Conservation (phyloP, 2,888 invertebrate species). For the Euplagia quadripunctaria region DNA sequence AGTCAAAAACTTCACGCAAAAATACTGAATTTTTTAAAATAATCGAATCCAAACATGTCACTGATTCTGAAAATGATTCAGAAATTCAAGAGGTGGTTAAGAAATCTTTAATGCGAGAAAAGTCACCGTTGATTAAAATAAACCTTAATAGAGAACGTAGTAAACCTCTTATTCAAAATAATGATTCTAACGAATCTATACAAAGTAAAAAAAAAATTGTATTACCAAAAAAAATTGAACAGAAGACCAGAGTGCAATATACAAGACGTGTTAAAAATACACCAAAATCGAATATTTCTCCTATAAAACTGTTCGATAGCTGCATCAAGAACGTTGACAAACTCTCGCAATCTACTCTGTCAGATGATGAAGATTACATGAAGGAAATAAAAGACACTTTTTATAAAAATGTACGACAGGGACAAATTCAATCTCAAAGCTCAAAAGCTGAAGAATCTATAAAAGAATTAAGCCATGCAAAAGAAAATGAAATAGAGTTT, state of each 20-base stretch:
- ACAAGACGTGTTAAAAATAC: constrained; percentile 11
- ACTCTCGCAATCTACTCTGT: constrained; percentile 28
- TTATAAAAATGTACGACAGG: background rate
- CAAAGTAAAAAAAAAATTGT: background rate
- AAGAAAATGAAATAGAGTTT: background rate
- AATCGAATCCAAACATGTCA: constrained; percentile 1
- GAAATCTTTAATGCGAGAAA: constrained; percentile 20
- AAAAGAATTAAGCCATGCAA: constrained; percentile 7
- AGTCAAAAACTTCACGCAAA: constrained; percentile 8
- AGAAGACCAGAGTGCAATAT: background rate
- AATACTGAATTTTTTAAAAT: constrained; percentile 7
- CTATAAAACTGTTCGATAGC: constrained; percentile 62
- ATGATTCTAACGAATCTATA: constrained; percentile 21
- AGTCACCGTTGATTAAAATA: constrained; percentile 11
- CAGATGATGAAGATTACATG: constrained; percentile 48
- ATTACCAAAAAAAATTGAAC: constrained; percentile 5
- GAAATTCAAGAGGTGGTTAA: constrained; percentile 21
- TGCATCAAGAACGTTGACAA: constrained; percentile 34
- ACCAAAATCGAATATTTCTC: constrained; percentile 65
- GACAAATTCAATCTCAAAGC: background rate
- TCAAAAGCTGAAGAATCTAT: constrained; percentile 10
- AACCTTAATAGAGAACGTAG: constrained; percentile 2
- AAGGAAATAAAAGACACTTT: constrained; percentile 30
- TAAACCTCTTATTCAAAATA: constrained; percentile 5
- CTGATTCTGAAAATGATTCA: constrained; percentile 18